Evolutionary conservation across 2,888 invertebrate species (phyloP), one percentile per base, ranked within the genome.

Genomic region (Amblyjoppa fuscipennis): DNA sequence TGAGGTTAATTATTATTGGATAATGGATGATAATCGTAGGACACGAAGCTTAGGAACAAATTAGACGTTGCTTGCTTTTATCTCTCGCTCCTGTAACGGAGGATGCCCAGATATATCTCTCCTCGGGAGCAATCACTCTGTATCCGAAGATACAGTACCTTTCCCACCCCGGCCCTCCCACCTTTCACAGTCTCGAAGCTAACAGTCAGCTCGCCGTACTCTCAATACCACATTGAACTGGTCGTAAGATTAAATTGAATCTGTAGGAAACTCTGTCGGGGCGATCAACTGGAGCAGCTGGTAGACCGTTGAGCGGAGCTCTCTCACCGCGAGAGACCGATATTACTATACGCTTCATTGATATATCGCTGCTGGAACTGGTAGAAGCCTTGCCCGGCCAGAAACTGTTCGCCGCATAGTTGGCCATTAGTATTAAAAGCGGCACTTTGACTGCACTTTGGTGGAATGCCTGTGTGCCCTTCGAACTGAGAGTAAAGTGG

Each of bases 211-310:
- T 77, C 71, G n/a, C 56, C 61, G 11, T n/a, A 31, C 34, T 75
- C 79, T 73, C 78, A 70, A 69, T 66, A 71, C 69, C 77, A 81
- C 85, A 83, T 85, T 86, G 87, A 87, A 88, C 88, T 83, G 87
- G 87, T 86, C 86, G 81, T 86, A 84, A 89, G 90, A 90, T 91
- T 91, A 92, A 91, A 92, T 92, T 91, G 88, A 90, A 92, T 92
- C 89, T 89, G 87, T 84, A 88, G 84, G 74, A 79, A 82, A 81
- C 78, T 84, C 84, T 76, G 87, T 85, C 83, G 84, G 87, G 83
- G 68, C 87, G 89, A 90, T 90, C 90, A 88, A 87, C 82, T 80
- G 84, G 83, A 85, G 73, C 84, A 76, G 45, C 76, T 69, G 84
- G 73, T 49, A 74, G 73, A 34, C n/a, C 64, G 13, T 31, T 16